Evolutionary conservation across 2,888 invertebrate genomes (phyloP).

Genomic region (Tanypteryx hageni): DNA sequence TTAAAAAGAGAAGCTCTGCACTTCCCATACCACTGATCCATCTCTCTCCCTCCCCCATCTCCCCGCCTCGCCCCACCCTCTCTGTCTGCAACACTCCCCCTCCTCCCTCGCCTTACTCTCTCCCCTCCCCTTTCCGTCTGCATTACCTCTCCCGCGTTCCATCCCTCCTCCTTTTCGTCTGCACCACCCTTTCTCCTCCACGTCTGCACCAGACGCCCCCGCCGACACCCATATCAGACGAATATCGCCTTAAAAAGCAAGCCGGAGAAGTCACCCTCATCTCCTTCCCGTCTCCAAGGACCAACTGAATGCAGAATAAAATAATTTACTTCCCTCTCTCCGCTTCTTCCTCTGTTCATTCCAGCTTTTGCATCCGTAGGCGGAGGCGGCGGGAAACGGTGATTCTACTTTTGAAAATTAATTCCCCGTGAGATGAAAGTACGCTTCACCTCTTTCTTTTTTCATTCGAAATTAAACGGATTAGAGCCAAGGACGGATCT

Average conservation of each 20-base stretch:
- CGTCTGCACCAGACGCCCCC: not conserved
- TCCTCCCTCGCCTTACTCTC: not conserved
- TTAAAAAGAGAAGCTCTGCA: constrained; percentile 16
- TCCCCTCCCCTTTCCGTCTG: not conserved
- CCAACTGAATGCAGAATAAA: not conserved
- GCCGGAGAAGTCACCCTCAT: constrained; percentile 14
- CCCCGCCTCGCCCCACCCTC: not conserved
- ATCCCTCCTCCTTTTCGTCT: not conserved
- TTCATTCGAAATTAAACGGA: no score
- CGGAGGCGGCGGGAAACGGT: not conserved
- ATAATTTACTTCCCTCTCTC: not conserved
- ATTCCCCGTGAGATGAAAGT: no score
- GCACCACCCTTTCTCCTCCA: not conserved
- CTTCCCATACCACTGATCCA: not conserved
- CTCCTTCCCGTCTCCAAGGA: not conserved
- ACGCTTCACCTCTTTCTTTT: no score
- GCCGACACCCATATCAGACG: constrained; percentile 50
- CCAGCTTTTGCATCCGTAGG: not conserved
- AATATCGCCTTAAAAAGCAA: constrained; percentile 53
- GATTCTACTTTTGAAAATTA: no score
- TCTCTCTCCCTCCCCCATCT: not conserved
- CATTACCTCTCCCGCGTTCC: not conserved
- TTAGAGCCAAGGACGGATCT: no score
- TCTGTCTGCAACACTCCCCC: not conserved
- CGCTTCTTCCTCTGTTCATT: not conserved